These are phyloP conservation scores for Cyprinus carpio DNA, from an alignment of 2,113 vertebrate species.

Conservation along the genomic window DNA sequence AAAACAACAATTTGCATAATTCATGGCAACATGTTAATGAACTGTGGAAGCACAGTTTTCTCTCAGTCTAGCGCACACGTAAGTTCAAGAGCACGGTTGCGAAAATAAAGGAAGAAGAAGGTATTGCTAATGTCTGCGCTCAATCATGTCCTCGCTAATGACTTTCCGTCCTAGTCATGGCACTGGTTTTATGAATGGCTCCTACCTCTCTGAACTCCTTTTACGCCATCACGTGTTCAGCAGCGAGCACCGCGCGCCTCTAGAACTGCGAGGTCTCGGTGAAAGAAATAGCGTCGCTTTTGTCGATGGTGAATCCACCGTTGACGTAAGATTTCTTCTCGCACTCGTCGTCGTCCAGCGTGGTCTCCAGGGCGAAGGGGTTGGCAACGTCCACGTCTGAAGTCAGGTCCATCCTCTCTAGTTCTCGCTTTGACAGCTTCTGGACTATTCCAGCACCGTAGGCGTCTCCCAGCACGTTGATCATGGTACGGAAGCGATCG, in stretches of 20 bases:
- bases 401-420: constrained; percentile 86
- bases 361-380: constrained; percentile 90
- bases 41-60: constrained; percentile 72
- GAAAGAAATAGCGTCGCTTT: constrained; percentile 92
- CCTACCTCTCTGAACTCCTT: constrained; percentile 30
- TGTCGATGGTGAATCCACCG: constrained; percentile 93
- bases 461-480: constrained; percentile 95
- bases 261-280: constrained; percentile 98
- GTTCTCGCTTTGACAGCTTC: constrained; percentile 90
- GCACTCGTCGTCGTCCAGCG: constrained; percentile 82
- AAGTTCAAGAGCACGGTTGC: constrained; percentile 59
- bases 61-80: constrained; percentile 51
- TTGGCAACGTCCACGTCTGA: constrained; percentile 90
- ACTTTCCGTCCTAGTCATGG: constrained; percentile 53
- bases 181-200: constrained; percentile 57
- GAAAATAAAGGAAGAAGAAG: constrained; percentile 49
- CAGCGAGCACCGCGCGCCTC: constrained; percentile 16
- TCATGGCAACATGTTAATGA: constrained; percentile 64
- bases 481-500: constrained; percentile 96
- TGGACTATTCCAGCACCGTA: constrained; percentile 93
- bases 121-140: constrained; percentile 70
- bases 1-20: constrained; percentile 56
- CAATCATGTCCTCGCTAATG: constrained; percentile 48
- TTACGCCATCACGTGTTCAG: constrained; percentile 37
- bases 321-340: constrained; percentile 94